These are phyloP conservation scores for Callithrix jacchus DNA, from an alignment of 2,113 vertebrate genomes.

Conservation along the genomic window DNA sequence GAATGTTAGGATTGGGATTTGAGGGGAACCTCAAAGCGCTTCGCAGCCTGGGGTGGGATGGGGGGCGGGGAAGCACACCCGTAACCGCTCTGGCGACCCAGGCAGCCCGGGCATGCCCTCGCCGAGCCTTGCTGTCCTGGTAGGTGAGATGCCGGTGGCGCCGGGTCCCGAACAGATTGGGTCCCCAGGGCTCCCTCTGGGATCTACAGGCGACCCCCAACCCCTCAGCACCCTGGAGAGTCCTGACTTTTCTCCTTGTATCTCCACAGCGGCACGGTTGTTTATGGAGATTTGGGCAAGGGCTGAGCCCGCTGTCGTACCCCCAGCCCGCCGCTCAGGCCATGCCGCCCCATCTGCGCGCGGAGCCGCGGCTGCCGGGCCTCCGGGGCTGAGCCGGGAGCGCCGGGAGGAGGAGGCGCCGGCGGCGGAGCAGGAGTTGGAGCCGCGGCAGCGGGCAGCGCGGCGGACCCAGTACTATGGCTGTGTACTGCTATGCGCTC, in stretches of 20 bases:
- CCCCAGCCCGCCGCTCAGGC: conserved; percentile 17
- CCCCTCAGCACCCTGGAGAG: background rate
- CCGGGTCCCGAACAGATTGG: background rate
- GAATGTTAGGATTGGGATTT: background rate
- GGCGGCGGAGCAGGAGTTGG: conserved; percentile 49
- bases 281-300: conserved; percentile 81
- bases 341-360: conserved; percentile 66
- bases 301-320: conserved; percentile 49
- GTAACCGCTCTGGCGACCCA: background rate
- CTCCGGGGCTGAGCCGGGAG: conserved; percentile 43
- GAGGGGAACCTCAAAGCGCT: background rate
- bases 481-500: conserved; percentile 88
- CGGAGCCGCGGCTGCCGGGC: conserved; percentile 45
- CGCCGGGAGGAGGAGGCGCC: conserved; percentile 63
- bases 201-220: background rate
- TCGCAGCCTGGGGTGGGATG: background rate
- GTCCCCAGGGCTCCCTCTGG: background rate
- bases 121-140: background rate
- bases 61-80: background rate
- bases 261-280: conserved; percentile 66
- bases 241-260: conserved; percentile 56
- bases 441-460: conserved; percentile 68
- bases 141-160: background rate
- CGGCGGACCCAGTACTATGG: conserved; percentile 86
- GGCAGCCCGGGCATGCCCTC: background rate